Percentiles rank a stretch among this genome's conserved stretches.
Evolutionary conservation across 1,140 invertebrate genomes (phyloP).

Genomic region (Oryctes rhinoceros): DNA sequence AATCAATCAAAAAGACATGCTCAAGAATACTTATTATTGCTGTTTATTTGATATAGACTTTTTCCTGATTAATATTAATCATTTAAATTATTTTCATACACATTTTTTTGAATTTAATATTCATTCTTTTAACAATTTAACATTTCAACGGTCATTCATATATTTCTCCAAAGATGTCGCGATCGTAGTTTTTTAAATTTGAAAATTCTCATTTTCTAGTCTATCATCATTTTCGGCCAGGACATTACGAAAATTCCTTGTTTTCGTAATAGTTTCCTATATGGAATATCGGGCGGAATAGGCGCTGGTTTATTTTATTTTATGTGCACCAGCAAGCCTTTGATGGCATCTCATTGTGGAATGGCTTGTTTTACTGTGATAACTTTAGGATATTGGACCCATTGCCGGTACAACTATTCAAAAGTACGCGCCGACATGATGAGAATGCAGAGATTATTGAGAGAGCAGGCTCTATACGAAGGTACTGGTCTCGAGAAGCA

Average conservation of each 20-base stretch:
- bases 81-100: too few species aligned
- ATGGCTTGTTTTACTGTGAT: slow-evolving; percentile 65
- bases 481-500: slow-evolving; percentile 53
- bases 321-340: slow-evolving; percentile 67
- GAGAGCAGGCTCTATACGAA: slow-evolving; percentile 58
- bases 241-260: slow-evolving; percentile 72
- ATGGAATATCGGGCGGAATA: slow-evolving; percentile 68
- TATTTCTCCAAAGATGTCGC: neutral
- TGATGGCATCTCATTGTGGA: slow-evolving; percentile 63
- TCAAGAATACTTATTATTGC: too few species aligned
- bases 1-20: too few species aligned
- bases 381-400: slow-evolving; percentile 65
- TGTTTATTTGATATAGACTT: too few species aligned
- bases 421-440: slow-evolving; percentile 61
- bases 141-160: neutral
- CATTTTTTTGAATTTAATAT: too few species aligned
- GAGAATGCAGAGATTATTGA: slow-evolving; percentile 59
- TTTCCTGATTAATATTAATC: too few species aligned
- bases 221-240: slow-evolving; percentile 66
- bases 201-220: slow-evolving; percentile 48
- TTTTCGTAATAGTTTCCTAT: slow-evolving; percentile 69
- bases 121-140: too few species aligned
- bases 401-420: slow-evolving; percentile 65
- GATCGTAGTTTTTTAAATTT: neutral
- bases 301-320: slow-evolving; percentile 66